Base-by-base conservation (phyloP, 2,888 invertebrate species). In the Orthosia incerta region DNA sequence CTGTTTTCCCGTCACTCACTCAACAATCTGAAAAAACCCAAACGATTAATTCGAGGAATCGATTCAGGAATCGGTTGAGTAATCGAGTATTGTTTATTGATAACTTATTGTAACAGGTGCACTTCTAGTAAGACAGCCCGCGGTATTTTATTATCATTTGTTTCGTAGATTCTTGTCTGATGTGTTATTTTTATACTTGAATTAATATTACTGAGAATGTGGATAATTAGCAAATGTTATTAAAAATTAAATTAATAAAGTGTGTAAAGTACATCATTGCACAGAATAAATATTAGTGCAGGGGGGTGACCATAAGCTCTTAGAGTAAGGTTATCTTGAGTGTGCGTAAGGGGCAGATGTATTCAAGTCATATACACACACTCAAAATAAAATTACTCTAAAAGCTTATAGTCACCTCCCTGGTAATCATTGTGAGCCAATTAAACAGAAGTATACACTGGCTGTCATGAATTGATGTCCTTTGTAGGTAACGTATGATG, bases 21-120 rank as follows among this genome's bases (percentile, higher is more conserved):
- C 45, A 57, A 46, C 12, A 16, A 53, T 55, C 20, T 66, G 18
- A 57, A 71, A 76, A 68, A 66, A 67, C 31, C 53, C n/a, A 67
- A 72, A 71, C 39, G 26, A 57, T n/a, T 68, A 71, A 74, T 80
- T 74, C 80, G 16, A 53, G 31, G 81, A 80, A 77, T 69, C 51
- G 67, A 55, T 64, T 56, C 65, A 50, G 23, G 39, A 71, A 69
- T 71, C 23, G 26, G 26, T 18, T 60, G 18, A 15, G 45, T 13
- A 50, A 56, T 61, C 65, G 62, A 71, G 31, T 62, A 48, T 56
- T 71, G 76, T 81, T 81, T 74, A 59, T 57, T 67, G 56, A 79
- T 53, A 46, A 57, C 45, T 64, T 71, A 57, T 68, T 60, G 66
- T 60, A 74, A 65, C 71, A 79, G 74, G 67, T 74, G 79, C 64